phyloP scores from a whole-genome alignment of 2,113 vertebrate genomes.

The Fulica atra region DNA sequence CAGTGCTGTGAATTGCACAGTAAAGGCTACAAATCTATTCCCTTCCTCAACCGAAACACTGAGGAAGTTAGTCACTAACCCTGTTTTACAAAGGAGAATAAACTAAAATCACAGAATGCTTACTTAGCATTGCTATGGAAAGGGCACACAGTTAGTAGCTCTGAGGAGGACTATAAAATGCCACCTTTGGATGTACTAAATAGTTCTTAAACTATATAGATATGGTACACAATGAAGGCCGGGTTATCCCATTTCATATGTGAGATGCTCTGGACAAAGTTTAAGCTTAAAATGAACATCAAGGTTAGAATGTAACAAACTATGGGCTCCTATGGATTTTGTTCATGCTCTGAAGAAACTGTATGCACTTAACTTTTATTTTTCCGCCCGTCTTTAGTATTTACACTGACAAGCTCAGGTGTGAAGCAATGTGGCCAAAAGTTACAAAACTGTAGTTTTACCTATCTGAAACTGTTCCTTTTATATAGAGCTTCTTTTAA shows the following conservation, averaged over 20 bases:
- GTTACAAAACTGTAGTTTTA: background rate
- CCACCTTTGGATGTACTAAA: background rate
- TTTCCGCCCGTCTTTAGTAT: background rate
- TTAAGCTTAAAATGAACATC: background rate
- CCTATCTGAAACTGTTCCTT: background rate
- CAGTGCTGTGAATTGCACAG: background rate
- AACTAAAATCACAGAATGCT: background rate
- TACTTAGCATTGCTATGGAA: background rate
- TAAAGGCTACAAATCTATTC: background rate
- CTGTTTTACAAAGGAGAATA: background rate
- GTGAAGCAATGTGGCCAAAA: background rate
- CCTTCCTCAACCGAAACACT: background rate
- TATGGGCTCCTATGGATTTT: background rate
- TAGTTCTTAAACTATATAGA: background rate
- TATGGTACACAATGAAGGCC: rapidly evolving
- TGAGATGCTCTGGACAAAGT: background rate
- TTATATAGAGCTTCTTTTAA: background rate
- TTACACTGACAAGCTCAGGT: background rate
- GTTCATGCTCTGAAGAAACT: background rate
- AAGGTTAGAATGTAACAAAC: background rate
- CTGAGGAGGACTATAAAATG: background rate
- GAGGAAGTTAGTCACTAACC: background rate
- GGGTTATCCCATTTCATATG: background rate
- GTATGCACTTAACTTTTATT: background rate
- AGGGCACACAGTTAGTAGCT: background rate